A percentile compares a stretch with the other conserved stretches of the same genome.
Conservation (phyloP, 1,140 invertebrate genomes). For the Formica selysi region DNA sequence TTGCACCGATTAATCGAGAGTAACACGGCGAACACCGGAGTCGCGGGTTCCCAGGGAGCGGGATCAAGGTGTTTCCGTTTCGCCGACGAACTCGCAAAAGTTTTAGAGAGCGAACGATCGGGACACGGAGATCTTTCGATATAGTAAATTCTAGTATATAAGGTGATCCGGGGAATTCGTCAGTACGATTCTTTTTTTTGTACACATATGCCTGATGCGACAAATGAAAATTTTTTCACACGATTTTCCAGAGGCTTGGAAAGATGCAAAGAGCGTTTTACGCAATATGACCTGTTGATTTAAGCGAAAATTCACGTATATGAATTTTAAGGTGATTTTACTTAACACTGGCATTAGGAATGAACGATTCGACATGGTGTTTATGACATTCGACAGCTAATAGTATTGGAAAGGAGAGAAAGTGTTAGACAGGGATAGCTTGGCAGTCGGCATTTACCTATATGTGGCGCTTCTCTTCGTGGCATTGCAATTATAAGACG, state of each 20-base stretch:
- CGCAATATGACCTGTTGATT: neutral
- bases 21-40: neutral
- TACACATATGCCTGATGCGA: too few relatives aligned
- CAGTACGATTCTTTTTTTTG: too few relatives aligned
- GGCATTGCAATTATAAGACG: slow-evolving; percentile 49
- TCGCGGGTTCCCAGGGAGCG: neutral
- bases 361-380: neutral
- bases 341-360: neutral
- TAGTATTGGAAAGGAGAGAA: slow-evolving; percentile 53
- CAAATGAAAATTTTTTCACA: slow-evolving; percentile 2
- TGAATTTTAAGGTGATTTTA: neutral
- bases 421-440: slow-evolving; percentile 52
- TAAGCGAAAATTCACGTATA: neutral
- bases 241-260: neutral
- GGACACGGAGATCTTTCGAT: neutral
- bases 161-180: too few relatives aligned
- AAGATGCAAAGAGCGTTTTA: neutral
- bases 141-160: too few relatives aligned
- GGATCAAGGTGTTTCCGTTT: slow-evolving; percentile 11
- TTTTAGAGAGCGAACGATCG: neutral
- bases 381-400: neutral
- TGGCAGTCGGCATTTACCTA: slow-evolving; percentile 13
- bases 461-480: slow-evolving; percentile 8
- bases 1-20: slow-evolving; percentile 49
- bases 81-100: neutral